A percentile compares a stretch with the other conserved stretches of the same genome.
Evolutionary conservation across 2,797 vertebrate species (phyloP).

Genomic region (Petrocephalus sullivani): DNA sequence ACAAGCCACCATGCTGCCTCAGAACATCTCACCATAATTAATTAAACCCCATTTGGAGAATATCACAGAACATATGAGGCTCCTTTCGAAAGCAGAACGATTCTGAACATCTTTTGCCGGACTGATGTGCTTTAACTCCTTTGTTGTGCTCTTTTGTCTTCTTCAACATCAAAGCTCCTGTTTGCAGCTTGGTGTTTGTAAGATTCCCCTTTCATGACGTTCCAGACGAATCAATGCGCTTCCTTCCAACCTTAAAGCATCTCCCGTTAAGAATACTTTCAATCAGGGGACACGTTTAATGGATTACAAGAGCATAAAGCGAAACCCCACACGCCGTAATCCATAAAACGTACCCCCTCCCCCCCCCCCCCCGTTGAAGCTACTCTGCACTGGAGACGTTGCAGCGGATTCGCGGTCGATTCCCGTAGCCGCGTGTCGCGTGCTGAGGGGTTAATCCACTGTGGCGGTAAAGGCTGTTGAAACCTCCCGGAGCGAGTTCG

Average conservation of each 20-base stretch:
- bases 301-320: constrained; percentile 13
- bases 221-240: constrained; percentile 16
- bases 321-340: neutral
- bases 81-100: constrained; percentile 10
- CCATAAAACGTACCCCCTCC: neutral
- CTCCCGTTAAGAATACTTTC: neutral
- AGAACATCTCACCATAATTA: neutral
- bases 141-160: neutral
- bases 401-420: neutral
- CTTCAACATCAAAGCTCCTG: constrained; percentile 8
- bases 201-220: constrained; percentile 15
- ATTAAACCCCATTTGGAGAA: constrained; percentile 16
- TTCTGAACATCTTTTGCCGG: constrained; percentile 13
- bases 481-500: constrained; percentile 38
- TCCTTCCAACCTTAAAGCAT: constrained; percentile 2
- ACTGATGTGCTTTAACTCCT: neutral
- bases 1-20: neutral
- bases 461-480: constrained; percentile 44
- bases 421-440: too few relatives aligned
- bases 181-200: neutral
- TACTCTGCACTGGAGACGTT: neutral
- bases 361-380: neutral
- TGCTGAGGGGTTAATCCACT: constrained; percentile 45
- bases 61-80: constrained; percentile 2
- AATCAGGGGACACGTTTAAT: neutral